Evolutionary conservation across 2,888 invertebrate species (phyloP).

Genomic region (Perizoma flavofasciatum): DNA sequence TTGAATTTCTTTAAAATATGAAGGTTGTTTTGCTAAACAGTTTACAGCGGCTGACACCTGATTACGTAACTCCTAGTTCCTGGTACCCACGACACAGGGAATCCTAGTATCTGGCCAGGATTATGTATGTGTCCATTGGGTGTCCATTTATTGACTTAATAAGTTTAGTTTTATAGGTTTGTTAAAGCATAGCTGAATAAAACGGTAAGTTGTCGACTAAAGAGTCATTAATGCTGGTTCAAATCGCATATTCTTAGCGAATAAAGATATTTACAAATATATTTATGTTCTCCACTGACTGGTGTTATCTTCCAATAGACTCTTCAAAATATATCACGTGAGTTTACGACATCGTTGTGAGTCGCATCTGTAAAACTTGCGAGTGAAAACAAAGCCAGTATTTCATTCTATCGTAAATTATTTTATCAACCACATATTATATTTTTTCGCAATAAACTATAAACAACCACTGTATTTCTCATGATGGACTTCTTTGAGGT

Average conservation of each 20-base stretch:
- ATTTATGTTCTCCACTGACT: slow-evolving; percentile 24
- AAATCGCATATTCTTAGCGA: not conserved
- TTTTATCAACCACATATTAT: not conserved
- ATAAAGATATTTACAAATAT: slow-evolving; percentile 13
- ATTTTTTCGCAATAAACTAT: too few relatives aligned
- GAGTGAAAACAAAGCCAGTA: slow-evolving; percentile 46
- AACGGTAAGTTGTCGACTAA: not conserved
- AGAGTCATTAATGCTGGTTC: not conserved
- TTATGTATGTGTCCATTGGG: too few relatives aligned
- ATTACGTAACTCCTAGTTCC: too few relatives aligned
- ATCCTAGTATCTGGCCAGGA: too few relatives aligned
- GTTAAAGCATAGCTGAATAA: not conserved
- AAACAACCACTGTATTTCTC: not conserved
- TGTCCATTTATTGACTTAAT: too few relatives aligned
- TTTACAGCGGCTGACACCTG: too few relatives aligned
- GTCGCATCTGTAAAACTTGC: slow-evolving; percentile 55
- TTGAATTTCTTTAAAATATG: too few relatives aligned
- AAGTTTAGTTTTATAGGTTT: too few relatives aligned
- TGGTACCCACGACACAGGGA: too few relatives aligned
- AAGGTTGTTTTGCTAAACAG: too few relatives aligned
- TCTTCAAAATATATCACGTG: slow-evolving; percentile 44
- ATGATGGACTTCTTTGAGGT: too few relatives aligned
- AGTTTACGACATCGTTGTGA: slow-evolving; percentile 54
- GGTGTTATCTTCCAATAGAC: slow-evolving; percentile 44
- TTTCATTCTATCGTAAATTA: slow-evolving; percentile 11